Percentiles rank a stretch among this genome's conserved stretches.
Conservation (phyloP, 2,888 invertebrate genomes). For the Noctua fimbriata region DNA sequence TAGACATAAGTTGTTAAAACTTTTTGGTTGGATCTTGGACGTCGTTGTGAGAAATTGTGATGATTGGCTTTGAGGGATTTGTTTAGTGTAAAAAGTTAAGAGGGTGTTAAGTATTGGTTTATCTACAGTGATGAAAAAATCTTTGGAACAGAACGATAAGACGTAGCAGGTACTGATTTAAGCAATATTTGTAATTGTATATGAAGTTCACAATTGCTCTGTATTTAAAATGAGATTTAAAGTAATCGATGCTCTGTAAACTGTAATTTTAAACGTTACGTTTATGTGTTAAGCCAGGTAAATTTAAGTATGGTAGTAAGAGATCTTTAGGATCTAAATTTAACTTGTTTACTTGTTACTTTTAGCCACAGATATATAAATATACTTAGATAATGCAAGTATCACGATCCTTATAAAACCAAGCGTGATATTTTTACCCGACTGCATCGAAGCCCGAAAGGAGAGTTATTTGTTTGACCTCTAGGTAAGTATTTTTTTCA, state of each 20-base stretch:
- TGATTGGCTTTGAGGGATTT: constrained; percentile 23
- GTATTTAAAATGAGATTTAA: neutral
- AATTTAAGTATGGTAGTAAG: neutral
- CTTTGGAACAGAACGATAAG: neutral
- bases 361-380: too few relatives aligned
- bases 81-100: constrained; percentile 8
- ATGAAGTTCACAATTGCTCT: too few relatives aligned
- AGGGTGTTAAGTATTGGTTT: constrained; percentile 14
- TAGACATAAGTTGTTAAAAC: constrained; percentile 57
- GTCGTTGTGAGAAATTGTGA: constrained; percentile 3
- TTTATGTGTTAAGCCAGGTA: neutral
- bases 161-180: too few relatives aligned
- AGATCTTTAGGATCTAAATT: neutral
- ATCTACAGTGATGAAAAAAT: neutral
- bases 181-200: neutral
- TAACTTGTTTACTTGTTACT: neutral
- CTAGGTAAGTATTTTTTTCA: too few relatives aligned
- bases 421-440: too few relatives aligned
- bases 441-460: too few relatives aligned
- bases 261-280: too few relatives aligned
- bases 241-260: neutral
- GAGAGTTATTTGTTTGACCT: too few relatives aligned
- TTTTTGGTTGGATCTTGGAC: constrained; percentile 29
- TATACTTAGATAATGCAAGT: too few relatives aligned
- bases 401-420: too few relatives aligned